Conservation (phyloP, 2,797 vertebrate species). For the Parauchenoglanis punctatus region DNA sequence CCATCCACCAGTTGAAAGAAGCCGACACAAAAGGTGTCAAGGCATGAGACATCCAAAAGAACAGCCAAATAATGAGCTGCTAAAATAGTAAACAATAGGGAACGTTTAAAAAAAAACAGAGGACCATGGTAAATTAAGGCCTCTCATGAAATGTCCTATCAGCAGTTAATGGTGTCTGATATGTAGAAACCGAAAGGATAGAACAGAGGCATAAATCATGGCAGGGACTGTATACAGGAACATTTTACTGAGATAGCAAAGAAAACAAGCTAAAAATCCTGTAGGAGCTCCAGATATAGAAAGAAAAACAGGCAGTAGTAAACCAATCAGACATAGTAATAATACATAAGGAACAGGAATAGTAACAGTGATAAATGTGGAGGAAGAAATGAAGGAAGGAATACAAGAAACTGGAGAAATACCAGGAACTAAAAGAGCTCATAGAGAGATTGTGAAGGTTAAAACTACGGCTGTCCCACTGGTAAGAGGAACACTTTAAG, state of each 20-base stretch:
- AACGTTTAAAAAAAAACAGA: too few species aligned
- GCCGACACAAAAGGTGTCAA: neutral
- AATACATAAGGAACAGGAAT: neutral
- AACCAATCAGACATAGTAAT: neutral
- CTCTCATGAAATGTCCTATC: neutral
- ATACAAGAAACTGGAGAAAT: neutral
- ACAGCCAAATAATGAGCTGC: neutral
- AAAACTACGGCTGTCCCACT: neutral
- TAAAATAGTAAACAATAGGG: neutral
- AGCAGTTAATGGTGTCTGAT: neutral
- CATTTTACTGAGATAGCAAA: neutral
- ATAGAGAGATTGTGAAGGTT: neutral
- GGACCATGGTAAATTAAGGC: neutral
- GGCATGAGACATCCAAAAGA: neutral
- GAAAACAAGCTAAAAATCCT: neutral
- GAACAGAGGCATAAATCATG: neutral
- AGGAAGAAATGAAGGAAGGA: neutral
- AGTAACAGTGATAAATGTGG: neutral
- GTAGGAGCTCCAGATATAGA: neutral
- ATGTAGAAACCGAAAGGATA: neutral
- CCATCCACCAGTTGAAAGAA: neutral
- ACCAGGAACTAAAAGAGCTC: neutral
- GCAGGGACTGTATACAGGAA: neutral
- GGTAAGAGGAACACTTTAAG: neutral
- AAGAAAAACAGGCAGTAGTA: neutral